Conservation (phyloP, 2,113 vertebrate species). For the Tetrax tetrax region DNA sequence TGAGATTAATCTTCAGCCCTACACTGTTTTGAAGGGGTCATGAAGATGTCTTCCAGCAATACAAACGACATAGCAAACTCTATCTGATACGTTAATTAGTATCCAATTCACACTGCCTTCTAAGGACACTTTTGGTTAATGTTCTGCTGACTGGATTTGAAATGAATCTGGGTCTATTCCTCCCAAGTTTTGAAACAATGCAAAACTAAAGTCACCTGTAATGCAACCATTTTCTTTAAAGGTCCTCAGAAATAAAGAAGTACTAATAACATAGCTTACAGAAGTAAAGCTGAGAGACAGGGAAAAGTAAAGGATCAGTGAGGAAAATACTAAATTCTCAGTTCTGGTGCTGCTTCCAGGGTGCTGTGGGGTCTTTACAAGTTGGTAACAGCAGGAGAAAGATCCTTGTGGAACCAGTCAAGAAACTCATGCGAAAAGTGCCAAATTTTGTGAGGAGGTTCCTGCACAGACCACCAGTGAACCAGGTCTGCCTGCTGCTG, state of each 20-base stretch:
- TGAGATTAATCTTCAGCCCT: background rate
- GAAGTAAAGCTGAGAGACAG: background rate
- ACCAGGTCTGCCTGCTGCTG: background rate
- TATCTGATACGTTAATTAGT: background rate
- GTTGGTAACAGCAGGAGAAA: background rate
- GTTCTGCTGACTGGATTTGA: background rate
- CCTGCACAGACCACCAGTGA: background rate
- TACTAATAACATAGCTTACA: background rate
- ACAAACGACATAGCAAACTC: background rate
- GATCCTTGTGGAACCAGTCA: background rate
- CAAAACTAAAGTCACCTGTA: background rate
- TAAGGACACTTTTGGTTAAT: background rate
- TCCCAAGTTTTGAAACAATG: background rate
- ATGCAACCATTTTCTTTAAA: background rate
- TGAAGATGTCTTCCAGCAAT: background rate
- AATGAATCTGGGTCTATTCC: background rate
- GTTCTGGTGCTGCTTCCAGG: background rate
- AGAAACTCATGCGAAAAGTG: background rate
- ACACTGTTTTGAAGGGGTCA: background rate
- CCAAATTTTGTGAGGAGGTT: background rate
- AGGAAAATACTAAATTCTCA: background rate
- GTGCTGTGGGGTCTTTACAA: background rate
- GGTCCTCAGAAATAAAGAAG: background rate
- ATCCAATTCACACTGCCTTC: background rate
- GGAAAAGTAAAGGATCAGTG: background rate